Base-by-base conservation (phyloP, 2,888 invertebrate genomes). In the Lymantria dispar region DNA sequence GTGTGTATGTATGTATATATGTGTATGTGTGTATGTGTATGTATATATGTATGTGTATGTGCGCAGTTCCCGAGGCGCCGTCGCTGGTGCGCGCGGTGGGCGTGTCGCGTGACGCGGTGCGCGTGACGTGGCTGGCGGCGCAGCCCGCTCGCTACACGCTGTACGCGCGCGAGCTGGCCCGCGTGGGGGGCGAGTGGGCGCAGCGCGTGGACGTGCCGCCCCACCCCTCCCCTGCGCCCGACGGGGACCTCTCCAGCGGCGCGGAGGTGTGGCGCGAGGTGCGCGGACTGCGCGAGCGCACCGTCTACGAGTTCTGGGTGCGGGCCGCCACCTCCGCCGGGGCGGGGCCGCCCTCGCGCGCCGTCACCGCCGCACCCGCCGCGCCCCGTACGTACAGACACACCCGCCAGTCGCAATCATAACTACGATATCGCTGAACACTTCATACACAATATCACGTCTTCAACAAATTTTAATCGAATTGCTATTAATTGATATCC, bases 301-400 rank as follows among this genome's bases (percentile, higher is more conserved):
- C 95, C 65, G 92, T 94, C 60, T 96, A 97, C 83, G 95, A 96
- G 83, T 95, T 97, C 84, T 96, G 96, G 94, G 95, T 96, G 51
- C 94, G 96, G 40, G 96, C 94, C 62, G 68, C 70, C 38, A 68
- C 95, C 11, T 95, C 95, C 58, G 76, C 76, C 44, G 81, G 96
- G 22, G 94, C 94, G 73, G 94, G 94, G 0, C 92, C 94, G 50
- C 82, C 93, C 40, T 93, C 94, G 47, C 85, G 92, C 7, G 91
- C 93, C 43, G 93, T 94, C 45, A 87, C 92, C 13, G 94, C 94
- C 68, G 92, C 64, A 82, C 62, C 93, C 79, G 58, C 92, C 84
- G 51, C 83, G 77, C 38, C 93, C 87, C 71, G 78, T 82, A 33
- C 42, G 65, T n/a, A n/a, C 11, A 1, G 38, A 3, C 8, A 3